phyloP scores from a whole-genome alignment of 2,113 vertebrate species.

The Boulengeromyrus knoepffleri region DNA sequence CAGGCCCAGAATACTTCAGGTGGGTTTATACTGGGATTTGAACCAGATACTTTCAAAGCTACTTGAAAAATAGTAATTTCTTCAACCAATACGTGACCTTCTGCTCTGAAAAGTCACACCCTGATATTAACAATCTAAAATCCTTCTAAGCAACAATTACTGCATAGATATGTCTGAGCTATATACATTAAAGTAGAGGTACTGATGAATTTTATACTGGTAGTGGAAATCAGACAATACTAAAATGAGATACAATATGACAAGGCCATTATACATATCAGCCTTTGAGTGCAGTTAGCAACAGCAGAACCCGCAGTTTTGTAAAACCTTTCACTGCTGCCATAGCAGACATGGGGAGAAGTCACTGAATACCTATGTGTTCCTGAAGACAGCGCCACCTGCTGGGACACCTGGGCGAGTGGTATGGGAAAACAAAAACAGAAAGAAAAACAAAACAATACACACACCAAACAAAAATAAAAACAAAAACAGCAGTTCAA shows the following conservation, averaged over 20 bases:
- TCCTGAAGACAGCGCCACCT: background rate
- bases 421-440: background rate
- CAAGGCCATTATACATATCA: background rate
- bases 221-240: background rate
- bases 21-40: background rate
- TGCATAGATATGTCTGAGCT: background rate
- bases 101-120: background rate
- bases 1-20: background rate
- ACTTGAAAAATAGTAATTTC: background rate
- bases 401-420: background rate
- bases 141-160: background rate
- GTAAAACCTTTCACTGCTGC: background rate
- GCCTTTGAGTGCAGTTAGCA: background rate
- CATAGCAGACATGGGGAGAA: background rate
- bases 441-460: background rate
- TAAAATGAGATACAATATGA: background rate
- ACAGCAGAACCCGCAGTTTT: background rate
- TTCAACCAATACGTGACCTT: background rate
- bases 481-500: constrained; percentile 40
- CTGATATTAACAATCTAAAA: background rate
- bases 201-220: background rate
- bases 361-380: background rate
- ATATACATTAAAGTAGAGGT: background rate
- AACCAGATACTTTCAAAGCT: background rate
- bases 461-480: background rate